A percentile compares a stretch with the other conserved stretches of the same genome.
phyloP scores from a whole-genome alignment of 2,888 invertebrate genomes.

The Archips xylosteana region DNA sequence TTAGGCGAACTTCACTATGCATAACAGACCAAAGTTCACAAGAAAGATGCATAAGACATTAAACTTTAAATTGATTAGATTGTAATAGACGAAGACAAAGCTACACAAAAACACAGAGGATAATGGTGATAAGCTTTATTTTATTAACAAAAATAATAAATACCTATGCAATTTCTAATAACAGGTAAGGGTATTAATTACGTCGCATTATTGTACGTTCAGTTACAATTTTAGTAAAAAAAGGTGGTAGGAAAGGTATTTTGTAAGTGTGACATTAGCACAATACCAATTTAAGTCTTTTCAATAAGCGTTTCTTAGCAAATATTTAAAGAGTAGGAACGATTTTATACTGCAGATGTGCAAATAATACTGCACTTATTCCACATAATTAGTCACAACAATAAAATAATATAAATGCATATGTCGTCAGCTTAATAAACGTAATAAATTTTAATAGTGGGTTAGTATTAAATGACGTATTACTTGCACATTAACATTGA shows the following conservation, averaged over 20 bases:
- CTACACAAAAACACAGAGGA: constrained; percentile 51
- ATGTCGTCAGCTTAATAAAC: not conserved
- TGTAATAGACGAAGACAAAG: constrained; percentile 27
- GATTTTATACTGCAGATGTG: constrained; percentile 9
- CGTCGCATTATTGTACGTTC: constrained; percentile 37
- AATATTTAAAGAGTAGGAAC: not conserved
- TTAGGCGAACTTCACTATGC: constrained; percentile 2
- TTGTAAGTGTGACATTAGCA: not conserved
- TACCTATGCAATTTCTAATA: constrained; percentile 63
- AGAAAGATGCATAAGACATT: constrained; percentile 10
- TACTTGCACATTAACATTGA: constrained; percentile 22
- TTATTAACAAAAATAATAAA: constrained; percentile 65
- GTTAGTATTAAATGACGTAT: not conserved
- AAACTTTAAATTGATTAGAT: not conserved
- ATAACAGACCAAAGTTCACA: constrained; percentile 11
- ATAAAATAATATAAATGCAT: constrained; percentile 3
- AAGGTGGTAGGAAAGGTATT: constrained; percentile 14
- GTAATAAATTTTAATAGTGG: not conserved
- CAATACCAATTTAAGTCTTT: not conserved
- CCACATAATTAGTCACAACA: not conserved
- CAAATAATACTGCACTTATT: constrained; percentile 13
- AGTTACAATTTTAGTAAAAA: constrained; percentile 36
- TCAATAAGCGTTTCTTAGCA: not conserved
- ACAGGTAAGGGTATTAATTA: constrained; percentile 57
- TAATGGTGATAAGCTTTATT: constrained; percentile 47